Conservation (phyloP, 2,797 vertebrate genomes). For the Sebastes dallii region DNA sequence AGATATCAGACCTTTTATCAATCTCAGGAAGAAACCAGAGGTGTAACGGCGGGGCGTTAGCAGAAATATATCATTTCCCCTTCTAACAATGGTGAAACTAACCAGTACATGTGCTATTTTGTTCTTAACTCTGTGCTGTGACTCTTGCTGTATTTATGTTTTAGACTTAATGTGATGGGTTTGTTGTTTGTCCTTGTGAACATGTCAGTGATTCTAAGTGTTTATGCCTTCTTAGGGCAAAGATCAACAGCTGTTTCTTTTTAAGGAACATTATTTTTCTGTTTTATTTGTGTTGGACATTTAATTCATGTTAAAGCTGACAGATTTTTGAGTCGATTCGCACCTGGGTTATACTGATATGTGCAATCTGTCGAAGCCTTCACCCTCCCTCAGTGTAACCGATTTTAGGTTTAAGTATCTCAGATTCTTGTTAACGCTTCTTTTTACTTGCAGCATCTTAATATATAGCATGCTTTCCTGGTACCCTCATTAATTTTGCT, state of each 20-base stretch:
- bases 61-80: slow-evolving; percentile 64
- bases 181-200: slow-evolving; percentile 76
- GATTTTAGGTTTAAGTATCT: slow-evolving; percentile 3
- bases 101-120: slow-evolving; percentile 61
- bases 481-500: slow-evolving; percentile 20
- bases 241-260: slow-evolving; percentile 75
- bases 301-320: slow-evolving; percentile 33
- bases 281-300: slow-evolving; percentile 34
- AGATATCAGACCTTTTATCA: slow-evolving; percentile 74
- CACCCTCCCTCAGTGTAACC: not conserved
- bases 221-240: slow-evolving; percentile 84
- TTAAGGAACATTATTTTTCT: slow-evolving; percentile 54
- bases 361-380: slow-evolving; percentile 53
- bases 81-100: slow-evolving; percentile 65
- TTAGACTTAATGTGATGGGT: slow-evolving; percentile 76
- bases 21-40: slow-evolving; percentile 85
- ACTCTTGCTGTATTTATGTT: slow-evolving; percentile 80
- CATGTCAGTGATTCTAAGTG: slow-evolving; percentile 71
- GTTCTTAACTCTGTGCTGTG: slow-evolving; percentile 77
- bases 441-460: not conserved
- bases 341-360: slow-evolving; percentile 41
- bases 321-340: slow-evolving; percentile 31
- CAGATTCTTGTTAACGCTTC: not conserved
- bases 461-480: slow-evolving; percentile 7
- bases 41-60: slow-evolving; percentile 55